These are phyloP conservation scores for Benthosema pterotum DNA, from an alignment of 2,797 vertebrate genomes.

Conservation along the genomic window DNA sequence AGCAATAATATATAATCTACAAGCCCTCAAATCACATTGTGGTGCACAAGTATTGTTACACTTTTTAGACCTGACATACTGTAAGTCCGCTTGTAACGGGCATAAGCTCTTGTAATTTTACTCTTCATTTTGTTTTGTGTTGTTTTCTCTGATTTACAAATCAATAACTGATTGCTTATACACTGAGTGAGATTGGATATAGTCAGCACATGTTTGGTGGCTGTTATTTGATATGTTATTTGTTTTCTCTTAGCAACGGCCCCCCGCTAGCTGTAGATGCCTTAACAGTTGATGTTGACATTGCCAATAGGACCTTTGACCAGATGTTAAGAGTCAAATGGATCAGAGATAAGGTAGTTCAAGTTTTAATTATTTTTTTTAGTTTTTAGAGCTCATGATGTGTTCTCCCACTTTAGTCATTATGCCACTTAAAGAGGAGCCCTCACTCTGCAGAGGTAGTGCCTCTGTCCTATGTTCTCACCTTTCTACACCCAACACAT, in stretches of 20 bases:
- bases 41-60: too few species aligned
- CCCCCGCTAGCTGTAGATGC: conserved; percentile 30
- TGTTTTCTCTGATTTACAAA: too few species aligned
- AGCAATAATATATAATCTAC: too few species aligned
- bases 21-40: too few species aligned
- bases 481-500: too few species aligned
- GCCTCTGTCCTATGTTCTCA: too few species aligned
- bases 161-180: neutral
- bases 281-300: conserved; percentile 67
- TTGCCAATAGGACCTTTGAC: conserved; percentile 58
- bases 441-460: too few species aligned
- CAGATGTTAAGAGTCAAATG: conserved; percentile 60
- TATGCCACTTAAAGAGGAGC: neutral
- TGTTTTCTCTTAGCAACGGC: conserved; percentile 36
- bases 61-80: too few species aligned
- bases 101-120: too few species aligned
- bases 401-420: neutral
- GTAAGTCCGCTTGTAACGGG: too few species aligned
- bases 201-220: neutral
- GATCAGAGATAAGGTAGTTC: conserved; percentile 68
- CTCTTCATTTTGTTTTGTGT: too few species aligned
- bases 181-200: neutral
- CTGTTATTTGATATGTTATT: neutral
- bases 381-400: neutral
- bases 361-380: neutral